Conservation (phyloP, 2,797 vertebrate genomes). For the Heteromormyrus szaboi region DNA sequence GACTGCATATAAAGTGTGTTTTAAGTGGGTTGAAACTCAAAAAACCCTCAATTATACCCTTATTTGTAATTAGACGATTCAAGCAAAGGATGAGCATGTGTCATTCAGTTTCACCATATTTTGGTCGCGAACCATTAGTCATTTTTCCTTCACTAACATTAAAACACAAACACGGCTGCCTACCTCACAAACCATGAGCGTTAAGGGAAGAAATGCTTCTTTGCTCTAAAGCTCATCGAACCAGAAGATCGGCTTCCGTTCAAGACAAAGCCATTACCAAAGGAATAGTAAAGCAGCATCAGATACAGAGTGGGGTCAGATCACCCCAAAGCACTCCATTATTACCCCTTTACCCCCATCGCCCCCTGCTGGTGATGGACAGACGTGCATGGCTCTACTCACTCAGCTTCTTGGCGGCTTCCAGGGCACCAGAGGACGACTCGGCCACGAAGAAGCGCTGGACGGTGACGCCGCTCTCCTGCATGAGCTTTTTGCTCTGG, state of each 20-base stretch:
- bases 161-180: neutral
- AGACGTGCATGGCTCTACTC: constrained; percentile 51
- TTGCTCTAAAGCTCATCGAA: neutral
- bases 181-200: neutral
- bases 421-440: constrained; percentile 77
- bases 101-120: neutral
- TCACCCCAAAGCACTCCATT: neutral
- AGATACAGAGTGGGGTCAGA: neutral
- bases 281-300: neutral
- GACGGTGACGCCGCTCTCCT: constrained; percentile 88
- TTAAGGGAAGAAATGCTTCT: neutral
- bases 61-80: neutral
- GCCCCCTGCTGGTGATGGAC: neutral
- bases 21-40: neutral
- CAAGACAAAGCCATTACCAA: neutral
- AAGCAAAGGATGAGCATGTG: neutral
- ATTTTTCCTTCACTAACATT: neutral
- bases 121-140: neutral
- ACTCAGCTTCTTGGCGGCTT: constrained; percentile 91
- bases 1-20: neutral
- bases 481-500: constrained; percentile 99
- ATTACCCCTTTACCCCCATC: neutral
- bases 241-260: neutral
- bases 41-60: neutral
- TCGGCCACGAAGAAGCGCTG: constrained; percentile 91